A percentile compares a stretch with the other conserved stretches of the same genome.
phyloP scores from a whole-genome alignment of 2,113 vertebrate species.

The Ammodytes marinus region DNA sequence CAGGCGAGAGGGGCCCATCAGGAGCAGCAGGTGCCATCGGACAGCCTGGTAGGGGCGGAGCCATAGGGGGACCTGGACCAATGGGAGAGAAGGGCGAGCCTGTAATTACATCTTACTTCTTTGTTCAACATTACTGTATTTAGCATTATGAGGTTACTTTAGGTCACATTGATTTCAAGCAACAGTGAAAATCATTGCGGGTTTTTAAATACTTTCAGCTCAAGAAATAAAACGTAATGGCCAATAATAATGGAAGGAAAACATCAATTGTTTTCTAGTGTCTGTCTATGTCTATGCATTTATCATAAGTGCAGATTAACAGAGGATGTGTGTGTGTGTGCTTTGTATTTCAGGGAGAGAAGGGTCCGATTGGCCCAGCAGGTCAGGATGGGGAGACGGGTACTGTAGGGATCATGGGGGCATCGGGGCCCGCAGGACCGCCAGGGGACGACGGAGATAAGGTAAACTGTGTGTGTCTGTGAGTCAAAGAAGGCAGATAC shows the following conservation, averaged over 20 bases:
- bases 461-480: conserved; percentile 57
- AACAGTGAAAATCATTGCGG: neutral
- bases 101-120: conserved; percentile 80
- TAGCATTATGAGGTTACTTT: neutral
- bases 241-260: neutral
- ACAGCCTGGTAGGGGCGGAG: conserved; percentile 90
- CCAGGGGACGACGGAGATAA: conserved; percentile 86
- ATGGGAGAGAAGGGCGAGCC: conserved; percentile 96
- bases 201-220: neutral
- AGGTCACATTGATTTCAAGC: neutral
- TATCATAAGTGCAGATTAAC: conserved; percentile 3
- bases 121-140: neutral
- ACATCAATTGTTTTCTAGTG: neutral
- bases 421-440: conserved; percentile 78
- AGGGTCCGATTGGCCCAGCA: conserved; percentile 80
- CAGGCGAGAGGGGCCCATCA: conserved; percentile 92
- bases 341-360: conserved; percentile 80
- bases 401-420: conserved; percentile 76
- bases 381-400: conserved; percentile 85
- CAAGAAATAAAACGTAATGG: neutral
- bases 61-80: conserved; percentile 90
- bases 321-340: neutral
- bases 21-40: conserved; percentile 94
- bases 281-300: conserved; percentile 6
- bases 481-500: neutral